Percentiles rank a stretch among this genome's conserved stretches.
phyloP scores from a whole-genome alignment of 1,140 invertebrate species.

The Zaprionus ghesquierei region DNA sequence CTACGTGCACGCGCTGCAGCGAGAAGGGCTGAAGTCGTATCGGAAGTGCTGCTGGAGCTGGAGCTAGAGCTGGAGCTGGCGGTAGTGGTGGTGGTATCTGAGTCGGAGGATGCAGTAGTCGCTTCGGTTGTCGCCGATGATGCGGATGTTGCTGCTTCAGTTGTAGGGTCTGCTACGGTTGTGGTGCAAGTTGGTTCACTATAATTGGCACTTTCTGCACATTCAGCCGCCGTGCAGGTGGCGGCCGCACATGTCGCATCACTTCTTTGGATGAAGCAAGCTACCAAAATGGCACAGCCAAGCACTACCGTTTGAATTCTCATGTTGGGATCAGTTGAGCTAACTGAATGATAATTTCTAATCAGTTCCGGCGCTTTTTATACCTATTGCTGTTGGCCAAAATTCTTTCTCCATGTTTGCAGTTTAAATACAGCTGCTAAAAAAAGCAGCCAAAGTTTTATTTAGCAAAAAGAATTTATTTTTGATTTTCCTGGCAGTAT shows the following conservation, averaged over 20 bases:
- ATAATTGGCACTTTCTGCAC: background rate
- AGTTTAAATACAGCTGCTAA: background rate
- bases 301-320: conserved; percentile 9
- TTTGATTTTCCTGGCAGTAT: background rate
- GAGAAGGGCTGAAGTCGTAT: background rate
- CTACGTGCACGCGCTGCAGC: too few relatives aligned
- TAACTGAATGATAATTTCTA: background rate
- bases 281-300: background rate
- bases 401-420: background rate
- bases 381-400: background rate
- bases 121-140: background rate
- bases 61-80: background rate
- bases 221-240: background rate
- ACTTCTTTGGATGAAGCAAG: background rate
- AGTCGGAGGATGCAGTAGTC: background rate
- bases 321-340: background rate
- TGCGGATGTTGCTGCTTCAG: background rate
- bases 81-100: background rate
- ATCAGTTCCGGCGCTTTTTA: background rate
- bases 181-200: background rate
- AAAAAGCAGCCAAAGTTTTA: background rate
- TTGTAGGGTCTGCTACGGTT: background rate
- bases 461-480: background rate
- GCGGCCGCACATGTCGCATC: background rate
- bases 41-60: background rate